Percentiles rank a stretch among this genome's conserved stretches.
Evolutionary conservation across 1,140 invertebrate species (phyloP).

Genomic region (Camponotus vicinus): DNA sequence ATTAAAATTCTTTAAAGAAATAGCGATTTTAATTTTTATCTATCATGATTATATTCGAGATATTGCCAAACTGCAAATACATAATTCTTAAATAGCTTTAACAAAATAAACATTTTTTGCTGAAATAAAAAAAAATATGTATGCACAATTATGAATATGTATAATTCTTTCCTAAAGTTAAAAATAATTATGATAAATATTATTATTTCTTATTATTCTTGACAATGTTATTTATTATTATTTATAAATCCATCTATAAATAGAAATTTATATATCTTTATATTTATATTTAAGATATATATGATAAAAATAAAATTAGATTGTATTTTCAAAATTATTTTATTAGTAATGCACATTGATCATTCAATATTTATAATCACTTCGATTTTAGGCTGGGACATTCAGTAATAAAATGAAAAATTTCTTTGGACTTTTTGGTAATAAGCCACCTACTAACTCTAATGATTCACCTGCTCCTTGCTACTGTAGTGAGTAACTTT

Average conservation of each 20-base stretch:
- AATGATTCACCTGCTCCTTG: slow-evolving; percentile 71
- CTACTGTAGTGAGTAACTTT: slow-evolving; percentile 80
- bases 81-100: neutral
- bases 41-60: slow-evolving; percentile 24
- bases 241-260: neutral
- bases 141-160: neutral
- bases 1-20: neutral
- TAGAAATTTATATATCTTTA: neutral
- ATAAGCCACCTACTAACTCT: slow-evolving; percentile 74
- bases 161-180: neutral
- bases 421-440: slow-evolving; percentile 83
- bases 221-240: neutral
- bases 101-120: neutral
- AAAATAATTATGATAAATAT: neutral
- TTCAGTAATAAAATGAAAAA: slow-evolving; percentile 74
- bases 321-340: neutral
- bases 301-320: neutral
- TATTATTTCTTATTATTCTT: neutral
- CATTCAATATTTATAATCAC: neutral
- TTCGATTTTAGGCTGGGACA: slow-evolving; percentile 59
- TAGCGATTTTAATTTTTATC: neutral
- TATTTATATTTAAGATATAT: neutral
- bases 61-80: neutral
- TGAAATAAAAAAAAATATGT: slow-evolving; percentile 4
- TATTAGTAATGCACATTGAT: neutral